These are phyloP conservation scores for Caenorhabditis plicata DNA, from an alignment of 2,888 invertebrate genomes.

Conservation along the genomic window DNA sequence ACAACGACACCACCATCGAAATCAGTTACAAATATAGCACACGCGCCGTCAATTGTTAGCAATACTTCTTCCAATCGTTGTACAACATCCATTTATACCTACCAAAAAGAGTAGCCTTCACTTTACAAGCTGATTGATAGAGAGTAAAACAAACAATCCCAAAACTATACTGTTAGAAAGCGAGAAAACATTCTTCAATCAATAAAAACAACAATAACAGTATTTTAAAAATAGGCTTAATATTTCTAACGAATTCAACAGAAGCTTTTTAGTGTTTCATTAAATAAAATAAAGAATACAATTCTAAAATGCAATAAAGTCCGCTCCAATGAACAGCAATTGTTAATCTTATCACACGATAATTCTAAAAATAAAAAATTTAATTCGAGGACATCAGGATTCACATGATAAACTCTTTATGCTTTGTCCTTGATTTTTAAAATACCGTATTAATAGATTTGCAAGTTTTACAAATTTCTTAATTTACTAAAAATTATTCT, in stretches of 20 bases:
- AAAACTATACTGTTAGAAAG: background rate
- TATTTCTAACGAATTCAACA: too few relatives aligned
- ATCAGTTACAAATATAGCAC: conserved; percentile 44
- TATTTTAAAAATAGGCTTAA: background rate
- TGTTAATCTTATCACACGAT: too few relatives aligned
- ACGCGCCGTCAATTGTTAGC: conserved; percentile 27
- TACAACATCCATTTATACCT: conserved; percentile 18
- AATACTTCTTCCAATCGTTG: conserved; percentile 33
- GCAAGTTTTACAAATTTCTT: too few relatives aligned
- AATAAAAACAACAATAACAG: background rate
- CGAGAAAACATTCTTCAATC: too few relatives aligned
- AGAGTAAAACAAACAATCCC: background rate
- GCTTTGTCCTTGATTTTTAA: too few relatives aligned
- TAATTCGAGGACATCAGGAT: too few relatives aligned
- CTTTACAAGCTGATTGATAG: background rate
- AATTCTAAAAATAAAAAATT: too few relatives aligned
- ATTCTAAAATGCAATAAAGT: background rate
- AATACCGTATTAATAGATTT: too few relatives aligned
- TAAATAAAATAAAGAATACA: background rate
- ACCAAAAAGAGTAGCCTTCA: background rate
- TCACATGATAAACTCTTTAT: too few relatives aligned
- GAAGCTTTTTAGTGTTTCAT: background rate
- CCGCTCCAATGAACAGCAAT: too few relatives aligned
- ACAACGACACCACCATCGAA: conserved; percentile 33
- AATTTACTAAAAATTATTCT: too few relatives aligned